Base-by-base conservation (phyloP, 2,113 vertebrate species). In the Scomber scombrus region DNA sequence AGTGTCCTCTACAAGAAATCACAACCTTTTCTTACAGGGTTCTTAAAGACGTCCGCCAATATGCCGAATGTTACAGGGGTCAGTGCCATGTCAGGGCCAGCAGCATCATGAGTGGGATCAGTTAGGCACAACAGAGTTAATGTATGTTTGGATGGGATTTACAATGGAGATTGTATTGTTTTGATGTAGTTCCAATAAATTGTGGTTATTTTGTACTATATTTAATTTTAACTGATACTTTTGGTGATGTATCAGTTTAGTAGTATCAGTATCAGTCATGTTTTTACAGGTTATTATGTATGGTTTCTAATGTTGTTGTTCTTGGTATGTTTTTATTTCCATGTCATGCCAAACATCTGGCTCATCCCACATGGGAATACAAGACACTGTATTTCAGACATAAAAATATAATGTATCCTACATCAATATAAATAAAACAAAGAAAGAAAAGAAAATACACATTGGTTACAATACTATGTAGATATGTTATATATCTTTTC, bases 1-100 rank as follows among this genome's bases (percentile, higher is more conserved):
- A 67, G 49, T 9, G 66, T 79, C 78, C 66, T 80, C 69, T 43
- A 4, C 23, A 7, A 64, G 23, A 73, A 43, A 66, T 52, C 52
- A 34, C 8, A 47, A 75, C 75, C 58, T 72, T 88, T 80, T 70
- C 71, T 74, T 45, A 46, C 21, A 67, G 34, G 79, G 29, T 26
- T 62, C 76, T 80, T 81, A 55, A 72, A 85, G 62, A 70, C 5
- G 8, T 0, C 46, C 54, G 57, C 15, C 71, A 81, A 23, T 18
- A 54, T 69, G 57, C 10, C 1, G 29, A 5, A 6, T 26, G 14
- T 74, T 60, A 69, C 6, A 1, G 19, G 26, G 45, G 23, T 72
- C 70, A 29, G 31, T 6, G 3, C 11, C 21, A 23, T 21, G 31
- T 75, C 55, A 19, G 47, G 11, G 45, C 12, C 76, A 19, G 47